A percentile compares a stretch with the other conserved stretches of the same genome.
Conservation (phyloP, 2,888 invertebrate species). For the Dryadula phaetusa region DNA sequence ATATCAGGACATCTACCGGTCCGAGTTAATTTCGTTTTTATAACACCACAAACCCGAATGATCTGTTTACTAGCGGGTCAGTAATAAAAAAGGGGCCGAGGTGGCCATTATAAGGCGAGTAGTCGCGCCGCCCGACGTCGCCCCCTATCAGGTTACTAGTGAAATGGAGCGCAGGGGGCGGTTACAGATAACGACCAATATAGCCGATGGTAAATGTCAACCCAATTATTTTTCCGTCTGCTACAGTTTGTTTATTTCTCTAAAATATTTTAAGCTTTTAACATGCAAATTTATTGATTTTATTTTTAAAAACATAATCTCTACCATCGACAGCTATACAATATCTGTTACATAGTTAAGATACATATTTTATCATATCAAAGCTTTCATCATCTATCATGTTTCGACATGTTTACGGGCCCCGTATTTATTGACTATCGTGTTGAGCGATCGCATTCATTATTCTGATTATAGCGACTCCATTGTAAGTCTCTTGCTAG, state of each 20-base stretch:
- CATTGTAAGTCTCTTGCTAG: slow-evolving; percentile 42
- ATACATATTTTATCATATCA: slow-evolving; percentile 74
- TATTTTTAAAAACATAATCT: slow-evolving; percentile 20
- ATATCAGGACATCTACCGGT: slow-evolving; percentile 78
- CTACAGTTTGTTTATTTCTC: slow-evolving; percentile 21
- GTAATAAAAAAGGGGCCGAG: slow-evolving; percentile 83
- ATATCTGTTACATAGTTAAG: slow-evolving; percentile 47
- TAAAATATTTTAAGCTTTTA: slow-evolving; percentile 25
- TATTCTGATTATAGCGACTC: slow-evolving; percentile 66
- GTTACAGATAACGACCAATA: slow-evolving; percentile 81
- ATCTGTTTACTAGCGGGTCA: slow-evolving; percentile 85
- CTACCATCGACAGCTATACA: slow-evolving; percentile 33
- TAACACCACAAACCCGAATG: slow-evolving; percentile 84
- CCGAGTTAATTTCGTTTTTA: slow-evolving; percentile 84
- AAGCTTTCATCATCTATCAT: slow-evolving; percentile 78
- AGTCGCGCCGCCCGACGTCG: slow-evolving; percentile 71
- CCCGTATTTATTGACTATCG: slow-evolving; percentile 76
- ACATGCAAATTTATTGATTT: slow-evolving; percentile 18
- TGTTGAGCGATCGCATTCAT: slow-evolving; percentile 73
- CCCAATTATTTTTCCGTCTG: slow-evolving; percentile 58
- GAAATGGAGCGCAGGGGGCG: slow-evolving; percentile 81
- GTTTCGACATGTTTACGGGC: slow-evolving; percentile 77
- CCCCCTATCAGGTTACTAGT: slow-evolving; percentile 84
- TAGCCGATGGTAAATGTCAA: slow-evolving; percentile 73
- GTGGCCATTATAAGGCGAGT: slow-evolving; percentile 79